Conservation (phyloP, 2,888 invertebrate species). For the Ceraclea dissimilis region DNA sequence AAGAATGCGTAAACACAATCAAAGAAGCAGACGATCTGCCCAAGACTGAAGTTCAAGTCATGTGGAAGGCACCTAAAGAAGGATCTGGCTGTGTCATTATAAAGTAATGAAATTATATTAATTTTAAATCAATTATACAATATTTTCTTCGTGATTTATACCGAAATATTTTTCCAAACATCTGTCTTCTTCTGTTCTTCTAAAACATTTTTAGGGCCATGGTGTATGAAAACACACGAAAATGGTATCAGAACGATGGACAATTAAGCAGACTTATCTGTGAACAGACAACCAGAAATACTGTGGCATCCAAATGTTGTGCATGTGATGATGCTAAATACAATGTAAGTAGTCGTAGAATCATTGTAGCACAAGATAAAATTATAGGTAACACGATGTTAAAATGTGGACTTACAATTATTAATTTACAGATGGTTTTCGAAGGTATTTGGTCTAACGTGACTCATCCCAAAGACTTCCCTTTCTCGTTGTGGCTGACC, state of each 20-base stretch:
- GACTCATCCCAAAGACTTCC: slow-evolving; percentile 95
- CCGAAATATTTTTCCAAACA: no score
- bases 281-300: slow-evolving; percentile 57
- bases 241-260: slow-evolving; percentile 89
- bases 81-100: slow-evolving; percentile 83
- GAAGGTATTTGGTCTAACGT: slow-evolving; percentile 93
- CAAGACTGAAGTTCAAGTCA: slow-evolving; percentile 77
- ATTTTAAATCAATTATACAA: not conserved
- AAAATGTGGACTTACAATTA: not conserved
- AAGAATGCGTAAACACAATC: slow-evolving; percentile 78
- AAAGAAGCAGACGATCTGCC: slow-evolving; percentile 70
- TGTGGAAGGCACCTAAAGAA: slow-evolving; percentile 83
- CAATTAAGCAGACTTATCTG: slow-evolving; percentile 73
- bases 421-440: slow-evolving; percentile 57
- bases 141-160: not conserved
- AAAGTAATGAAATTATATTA: slow-evolving; percentile 58
- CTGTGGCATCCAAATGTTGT: slow-evolving; percentile 61
- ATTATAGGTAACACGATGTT: no score
- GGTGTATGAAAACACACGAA: slow-evolving; percentile 69
- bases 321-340: slow-evolving; percentile 97
- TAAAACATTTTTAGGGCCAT: slow-evolving; percentile 65
- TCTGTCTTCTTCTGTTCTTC: no score
- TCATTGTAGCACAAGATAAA: no score
- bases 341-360: slow-evolving; percentile 55
- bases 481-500: slow-evolving; percentile 80